Evolutionary conservation across 2,797 vertebrate genomes (phyloP).

Genomic region (Lepus townsendii): DNA sequence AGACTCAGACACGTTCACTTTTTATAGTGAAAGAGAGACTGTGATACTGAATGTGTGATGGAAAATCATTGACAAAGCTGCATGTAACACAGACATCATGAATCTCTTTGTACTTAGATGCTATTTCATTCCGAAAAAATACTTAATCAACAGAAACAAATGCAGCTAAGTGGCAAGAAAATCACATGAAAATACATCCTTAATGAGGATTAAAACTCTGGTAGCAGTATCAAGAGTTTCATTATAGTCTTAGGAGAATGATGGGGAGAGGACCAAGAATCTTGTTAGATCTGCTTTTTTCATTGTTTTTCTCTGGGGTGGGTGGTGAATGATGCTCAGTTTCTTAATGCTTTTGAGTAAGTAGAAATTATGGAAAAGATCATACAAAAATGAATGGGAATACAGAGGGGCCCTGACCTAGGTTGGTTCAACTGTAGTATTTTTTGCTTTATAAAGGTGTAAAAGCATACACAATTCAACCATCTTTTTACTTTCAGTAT

Average conservation of each 20-base stretch:
- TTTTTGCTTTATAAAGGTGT: neutral
- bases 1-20: neutral
- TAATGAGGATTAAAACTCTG: neutral
- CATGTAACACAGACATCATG: neutral
- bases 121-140: neutral
- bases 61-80: neutral
- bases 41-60: neutral
- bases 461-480: neutral
- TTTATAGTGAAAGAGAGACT: neutral
- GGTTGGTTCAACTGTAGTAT: neutral
- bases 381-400: neutral
- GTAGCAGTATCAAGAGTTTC: neutral
- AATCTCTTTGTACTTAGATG: neutral
- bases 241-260: neutral
- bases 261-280: neutral
- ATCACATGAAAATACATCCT: neutral
- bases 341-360: neutral
- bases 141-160: neutral
- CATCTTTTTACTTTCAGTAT: neutral
- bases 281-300: neutral
- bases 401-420: neutral
- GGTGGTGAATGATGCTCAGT: neutral
- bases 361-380: neutral
- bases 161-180: neutral
- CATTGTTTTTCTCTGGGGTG: neutral